These are phyloP conservation scores for Cheumatopsyche charites DNA, from an alignment of 1,140 invertebrate genomes.

Conservation along the genomic window DNA sequence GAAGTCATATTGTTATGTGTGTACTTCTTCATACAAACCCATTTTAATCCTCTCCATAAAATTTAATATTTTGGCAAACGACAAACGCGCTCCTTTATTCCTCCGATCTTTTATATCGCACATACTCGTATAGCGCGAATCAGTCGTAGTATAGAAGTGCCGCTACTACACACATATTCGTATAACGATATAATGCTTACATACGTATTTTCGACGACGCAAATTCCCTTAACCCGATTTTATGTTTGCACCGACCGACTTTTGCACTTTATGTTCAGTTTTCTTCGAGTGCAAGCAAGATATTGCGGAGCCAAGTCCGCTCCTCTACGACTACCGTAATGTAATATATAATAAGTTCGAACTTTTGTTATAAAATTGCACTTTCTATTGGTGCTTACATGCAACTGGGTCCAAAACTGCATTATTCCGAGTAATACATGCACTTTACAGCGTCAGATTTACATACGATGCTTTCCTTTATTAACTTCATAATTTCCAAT, in stretches of 20 bases:
- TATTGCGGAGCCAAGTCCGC: constrained; percentile 9
- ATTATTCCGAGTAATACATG: constrained; percentile 19
- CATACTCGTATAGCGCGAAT: not conserved
- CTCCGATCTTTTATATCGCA: not conserved
- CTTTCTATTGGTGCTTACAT: constrained; percentile 16
- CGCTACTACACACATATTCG: too few relatives aligned
- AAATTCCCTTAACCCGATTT: constrained; percentile 30
- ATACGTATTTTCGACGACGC: not conserved
- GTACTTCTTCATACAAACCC: too few relatives aligned
- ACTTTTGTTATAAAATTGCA: constrained; percentile 30
- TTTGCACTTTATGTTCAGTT: constrained; percentile 32
- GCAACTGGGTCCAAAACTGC: constrained; percentile 3
- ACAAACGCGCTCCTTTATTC: not conserved
- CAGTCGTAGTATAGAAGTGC: too few relatives aligned
- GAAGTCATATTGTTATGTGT: too few relatives aligned
- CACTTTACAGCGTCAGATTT: not conserved
- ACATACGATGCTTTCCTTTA: not conserved
- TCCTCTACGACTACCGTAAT: not conserved
- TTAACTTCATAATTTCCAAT: not conserved
- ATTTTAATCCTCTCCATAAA: too few relatives aligned
- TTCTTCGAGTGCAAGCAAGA: constrained; percentile 7
- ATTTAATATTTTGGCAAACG: constrained; percentile 11
- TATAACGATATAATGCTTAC: too few relatives aligned
- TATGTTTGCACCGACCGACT: constrained; percentile 29
- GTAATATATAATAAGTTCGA: not conserved